These are phyloP conservation scores for Atherinomorus stipes DNA, from an alignment of 2,113 vertebrate species.

Conservation along the genomic window DNA sequence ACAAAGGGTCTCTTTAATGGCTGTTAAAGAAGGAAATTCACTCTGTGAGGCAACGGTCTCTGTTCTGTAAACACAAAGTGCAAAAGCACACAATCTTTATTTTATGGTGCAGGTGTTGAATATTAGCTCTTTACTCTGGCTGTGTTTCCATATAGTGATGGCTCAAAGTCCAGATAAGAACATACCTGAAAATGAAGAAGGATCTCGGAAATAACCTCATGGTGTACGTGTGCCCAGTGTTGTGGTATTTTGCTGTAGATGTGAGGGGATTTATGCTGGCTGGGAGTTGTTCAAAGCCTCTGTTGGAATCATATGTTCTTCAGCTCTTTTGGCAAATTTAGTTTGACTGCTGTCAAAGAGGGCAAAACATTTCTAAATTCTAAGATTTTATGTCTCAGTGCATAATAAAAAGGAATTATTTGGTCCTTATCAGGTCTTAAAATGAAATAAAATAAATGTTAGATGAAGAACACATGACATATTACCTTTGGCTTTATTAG, in stretches of 20 bases:
- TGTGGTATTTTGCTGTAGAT: slow-evolving; percentile 12
- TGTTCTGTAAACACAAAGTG: slow-evolving; percentile 34
- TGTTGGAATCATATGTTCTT: slow-evolving; percentile 70
- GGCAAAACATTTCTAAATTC: no score
- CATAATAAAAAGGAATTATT: neutral
- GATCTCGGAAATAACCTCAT: neutral
- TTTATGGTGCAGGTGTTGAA: slow-evolving; percentile 42
- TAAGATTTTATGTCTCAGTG: neutral
- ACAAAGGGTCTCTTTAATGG: slow-evolving; percentile 45
- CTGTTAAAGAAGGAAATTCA: slow-evolving; percentile 17
- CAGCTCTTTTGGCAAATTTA: slow-evolving; percentile 20
- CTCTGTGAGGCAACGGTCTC: slow-evolving; percentile 17
- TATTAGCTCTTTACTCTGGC: no score
- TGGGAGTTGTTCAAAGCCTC: slow-evolving; percentile 22
- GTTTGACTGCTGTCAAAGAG: neutral
- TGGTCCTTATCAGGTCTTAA: neutral
- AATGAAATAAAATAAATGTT: neutral
- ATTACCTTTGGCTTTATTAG: no score
- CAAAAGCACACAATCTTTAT: slow-evolving; percentile 32
- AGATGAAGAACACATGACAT: neutral
- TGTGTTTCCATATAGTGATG: neutral
- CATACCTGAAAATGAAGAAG: neutral
- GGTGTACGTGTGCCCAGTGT: slow-evolving; percentile 20
- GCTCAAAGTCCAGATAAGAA: neutral
- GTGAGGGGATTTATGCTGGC: slow-evolving; percentile 45